A percentile compares a stretch with the other conserved stretches of the same genome.
Conservation (phyloP, 2,888 invertebrate genomes). For the Ophonus ardosiacus region DNA sequence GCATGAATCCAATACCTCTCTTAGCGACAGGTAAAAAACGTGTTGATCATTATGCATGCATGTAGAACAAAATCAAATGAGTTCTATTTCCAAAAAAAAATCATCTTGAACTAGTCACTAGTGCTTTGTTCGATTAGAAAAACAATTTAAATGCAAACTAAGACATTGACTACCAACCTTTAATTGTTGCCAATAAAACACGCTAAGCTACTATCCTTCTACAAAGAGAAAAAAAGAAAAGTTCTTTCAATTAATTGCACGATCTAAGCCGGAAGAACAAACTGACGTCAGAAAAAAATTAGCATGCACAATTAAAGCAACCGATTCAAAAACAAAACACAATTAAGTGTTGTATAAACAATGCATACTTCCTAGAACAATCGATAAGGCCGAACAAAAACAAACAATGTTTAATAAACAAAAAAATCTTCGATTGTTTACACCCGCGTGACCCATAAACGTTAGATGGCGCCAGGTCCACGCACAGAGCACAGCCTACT, state of each 20-base stretch:
- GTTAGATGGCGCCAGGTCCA: slow-evolving; percentile 37
- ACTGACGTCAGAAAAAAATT: slow-evolving; percentile 36
- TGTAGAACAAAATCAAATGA: too few relatives aligned
- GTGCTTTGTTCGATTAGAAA: background rate
- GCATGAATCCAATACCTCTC: too few relatives aligned
- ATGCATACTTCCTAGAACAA: slow-evolving; percentile 39
- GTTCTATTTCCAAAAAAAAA: too few relatives aligned
- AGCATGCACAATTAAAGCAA: slow-evolving; percentile 37
- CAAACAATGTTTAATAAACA: slow-evolving; percentile 36
- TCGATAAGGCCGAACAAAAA: slow-evolving; percentile 33
- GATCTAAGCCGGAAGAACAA: slow-evolving; percentile 23
- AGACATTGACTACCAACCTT: background rate
- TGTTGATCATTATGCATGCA: too few relatives aligned
- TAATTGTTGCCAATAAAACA: background rate
- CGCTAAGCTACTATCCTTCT: background rate
- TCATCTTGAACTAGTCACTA: too few relatives aligned
- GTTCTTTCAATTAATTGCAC: slow-evolving; percentile 29
- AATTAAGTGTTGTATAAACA: slow-evolving; percentile 27
- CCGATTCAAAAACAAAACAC: slow-evolving; percentile 38
- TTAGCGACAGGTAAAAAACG: too few relatives aligned
- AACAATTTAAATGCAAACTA: background rate
- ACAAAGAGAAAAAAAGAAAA: background rate
- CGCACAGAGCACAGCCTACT: background rate
- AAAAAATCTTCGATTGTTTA: slow-evolving; percentile 29
- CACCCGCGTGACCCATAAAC: slow-evolving; percentile 30